Conservation (phyloP, 2,113 vertebrate species). For the Acanthisitta chloris region DNA sequence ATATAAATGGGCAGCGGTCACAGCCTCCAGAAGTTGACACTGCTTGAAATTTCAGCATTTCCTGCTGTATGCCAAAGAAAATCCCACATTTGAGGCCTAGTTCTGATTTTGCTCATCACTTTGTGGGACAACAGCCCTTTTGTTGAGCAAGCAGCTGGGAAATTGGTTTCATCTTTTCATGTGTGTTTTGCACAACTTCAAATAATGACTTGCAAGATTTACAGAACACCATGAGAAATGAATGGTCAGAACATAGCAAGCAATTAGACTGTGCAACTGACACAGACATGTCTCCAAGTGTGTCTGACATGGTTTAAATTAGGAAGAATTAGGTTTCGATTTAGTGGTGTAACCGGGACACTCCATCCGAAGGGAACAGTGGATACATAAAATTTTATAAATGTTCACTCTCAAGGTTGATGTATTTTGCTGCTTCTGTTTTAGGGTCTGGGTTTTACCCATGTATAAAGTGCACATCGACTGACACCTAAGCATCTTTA, state of each 20-base stretch:
- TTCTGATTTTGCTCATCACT: not conserved
- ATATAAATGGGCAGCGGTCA: fast-evolving
- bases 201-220: not conserved
- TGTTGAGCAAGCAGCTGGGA: not conserved
- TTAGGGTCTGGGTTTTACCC: not conserved
- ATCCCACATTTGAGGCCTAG: not conserved
- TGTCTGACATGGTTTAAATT: not conserved
- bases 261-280: not conserved
- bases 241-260: not conserved
- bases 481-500: not conserved
- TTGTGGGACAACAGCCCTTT: not conserved
- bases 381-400: not conserved
- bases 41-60: not conserved
- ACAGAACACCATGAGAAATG: not conserved
- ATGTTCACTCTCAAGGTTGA: not conserved
- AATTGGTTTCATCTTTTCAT: not conserved
- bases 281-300: not conserved
- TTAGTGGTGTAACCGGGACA: not conserved
- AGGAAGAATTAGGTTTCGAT: not conserved
- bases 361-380: not conserved
- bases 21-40: not conserved
- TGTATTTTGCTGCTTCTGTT: not conserved
- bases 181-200: not conserved
- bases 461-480: not conserved
- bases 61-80: not conserved